Conservation (phyloP, 2,113 vertebrate species). For the Amphilophus citrinellus region DNA sequence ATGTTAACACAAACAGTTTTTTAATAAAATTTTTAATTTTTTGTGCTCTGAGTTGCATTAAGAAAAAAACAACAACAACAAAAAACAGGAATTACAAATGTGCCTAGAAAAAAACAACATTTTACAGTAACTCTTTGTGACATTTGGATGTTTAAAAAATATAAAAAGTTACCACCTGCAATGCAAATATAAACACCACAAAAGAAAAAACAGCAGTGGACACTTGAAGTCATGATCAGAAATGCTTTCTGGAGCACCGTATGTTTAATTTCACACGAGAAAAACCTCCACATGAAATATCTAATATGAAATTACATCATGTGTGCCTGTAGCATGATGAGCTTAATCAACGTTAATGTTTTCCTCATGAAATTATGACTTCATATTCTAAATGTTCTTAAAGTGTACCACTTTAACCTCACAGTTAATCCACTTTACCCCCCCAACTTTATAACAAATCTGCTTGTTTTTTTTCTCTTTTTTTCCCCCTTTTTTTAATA, state of each 20-base stretch:
- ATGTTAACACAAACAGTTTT: conserved; percentile 30
- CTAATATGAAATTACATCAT: not conserved
- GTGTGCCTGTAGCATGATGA: not conserved
- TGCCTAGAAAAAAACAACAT: conserved; percentile 6
- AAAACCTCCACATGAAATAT: not conserved
- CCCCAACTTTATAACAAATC: too few relatives aligned
- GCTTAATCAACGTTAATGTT: too few relatives aligned
- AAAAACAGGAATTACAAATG: conserved; percentile 4
- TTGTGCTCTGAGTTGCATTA: conserved; percentile 38
- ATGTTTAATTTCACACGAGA: not conserved
- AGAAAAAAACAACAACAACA: not conserved
- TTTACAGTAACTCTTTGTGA: too few relatives aligned
- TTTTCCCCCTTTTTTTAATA: too few relatives aligned
- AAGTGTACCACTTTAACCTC: too few relatives aligned
- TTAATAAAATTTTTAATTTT: conserved; percentile 38
- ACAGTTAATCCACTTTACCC: too few relatives aligned
- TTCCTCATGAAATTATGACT: too few relatives aligned
- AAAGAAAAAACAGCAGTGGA: not conserved
- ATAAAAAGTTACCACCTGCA: conserved; percentile 6
- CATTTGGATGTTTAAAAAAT: not conserved
- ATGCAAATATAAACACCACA: conserved; percentile 27
- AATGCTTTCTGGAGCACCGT: conserved; percentile 6
- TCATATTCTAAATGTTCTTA: too few relatives aligned
- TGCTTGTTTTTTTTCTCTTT: too few relatives aligned
- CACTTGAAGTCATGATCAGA: not conserved